Conservation (phyloP, 2,113 vertebrate genomes). For the Leucopsar rothschildi region DNA sequence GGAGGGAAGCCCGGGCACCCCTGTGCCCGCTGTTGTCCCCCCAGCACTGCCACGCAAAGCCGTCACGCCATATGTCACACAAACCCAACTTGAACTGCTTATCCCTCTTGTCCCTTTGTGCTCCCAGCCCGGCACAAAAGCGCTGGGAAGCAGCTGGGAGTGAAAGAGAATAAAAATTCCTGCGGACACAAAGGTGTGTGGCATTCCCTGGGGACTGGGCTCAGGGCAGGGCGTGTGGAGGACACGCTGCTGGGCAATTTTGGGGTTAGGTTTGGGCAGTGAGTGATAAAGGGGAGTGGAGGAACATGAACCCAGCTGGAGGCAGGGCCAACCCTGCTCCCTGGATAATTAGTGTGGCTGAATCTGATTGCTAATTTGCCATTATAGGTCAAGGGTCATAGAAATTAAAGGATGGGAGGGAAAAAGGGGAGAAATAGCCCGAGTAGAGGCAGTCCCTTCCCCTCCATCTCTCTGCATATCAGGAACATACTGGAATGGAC, state of each 20-base stretch:
- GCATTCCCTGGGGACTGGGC: not conserved
- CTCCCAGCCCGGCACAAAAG: not conserved
- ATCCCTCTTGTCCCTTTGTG: not conserved
- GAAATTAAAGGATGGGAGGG: not conserved
- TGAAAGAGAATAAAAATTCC: not conserved
- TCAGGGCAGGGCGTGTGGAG: rapidly evolving
- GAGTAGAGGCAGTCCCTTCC: not conserved
- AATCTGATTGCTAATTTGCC: not conserved
- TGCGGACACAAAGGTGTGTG: not conserved
- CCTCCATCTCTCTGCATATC: not conserved
- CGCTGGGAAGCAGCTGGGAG: not conserved
- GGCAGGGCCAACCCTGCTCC: rapidly evolving
- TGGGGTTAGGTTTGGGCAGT: not conserved
- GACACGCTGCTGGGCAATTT: rapidly evolving
- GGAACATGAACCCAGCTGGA: not conserved
- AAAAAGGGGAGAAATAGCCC: not conserved
- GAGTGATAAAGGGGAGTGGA: not conserved
- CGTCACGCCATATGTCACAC: not conserved
- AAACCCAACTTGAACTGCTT: not conserved
- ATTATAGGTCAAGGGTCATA: not conserved
- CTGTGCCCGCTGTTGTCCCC: rapidly evolving
- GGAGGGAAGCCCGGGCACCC: not conserved
- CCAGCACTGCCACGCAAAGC: rapidly evolving
- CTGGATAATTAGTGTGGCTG: not conserved
- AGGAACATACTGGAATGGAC: not conserved